Base-by-base conservation (phyloP, 2,888 invertebrate genomes). In the Onchidella celtica region DNA sequence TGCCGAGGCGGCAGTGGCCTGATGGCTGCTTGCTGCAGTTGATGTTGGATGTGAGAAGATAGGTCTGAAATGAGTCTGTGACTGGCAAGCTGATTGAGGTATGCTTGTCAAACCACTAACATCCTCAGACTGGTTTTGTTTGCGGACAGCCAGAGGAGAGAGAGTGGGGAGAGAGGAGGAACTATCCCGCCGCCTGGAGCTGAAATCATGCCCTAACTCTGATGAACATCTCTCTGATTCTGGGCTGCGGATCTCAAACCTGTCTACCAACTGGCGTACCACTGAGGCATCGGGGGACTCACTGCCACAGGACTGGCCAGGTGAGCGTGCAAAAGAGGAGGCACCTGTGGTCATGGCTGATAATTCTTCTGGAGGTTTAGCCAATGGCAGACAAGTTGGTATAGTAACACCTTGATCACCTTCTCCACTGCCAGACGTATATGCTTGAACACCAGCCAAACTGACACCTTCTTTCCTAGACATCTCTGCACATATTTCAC, bases 191-290 rank as follows among this genome's bases (percentile, higher is more conserved):
- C 4, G 6, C 29, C 38, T 75, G 11, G 0, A 21, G 21, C 29
- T 65, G 14, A 29, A 29, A 32, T 75, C 75, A 47, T 75, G 63
- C 14, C 40, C 59, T 4, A 17, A 29, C n/a, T 65, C 65, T n/a
- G 77, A 77, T 14, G 68, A 65, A 14, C 66, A 14, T 57, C 55
- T 66, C 1, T 77, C 77, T 6, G 47, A 14, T 24, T 77, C 69
- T 36, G 72, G 77, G 11, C 84, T 82, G 17, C 82, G 55, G 34
- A 72, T 79, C 70, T 89, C 87, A 85, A 90, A 90, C 68, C 84
- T 85, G 2, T 87, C 88, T 2, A 87, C 85, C 17, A 90, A 75
- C 79, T 88, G 86, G 61, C 84, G 85, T 0, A 90, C 90, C 27
- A 82, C 78, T 29, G 84, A 84, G 3, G 73, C 66, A 29, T 81